These are phyloP conservation scores for Callinectes sapidus DNA, from an alignment of 2,888 invertebrate genomes.

Conservation along the genomic window DNA sequence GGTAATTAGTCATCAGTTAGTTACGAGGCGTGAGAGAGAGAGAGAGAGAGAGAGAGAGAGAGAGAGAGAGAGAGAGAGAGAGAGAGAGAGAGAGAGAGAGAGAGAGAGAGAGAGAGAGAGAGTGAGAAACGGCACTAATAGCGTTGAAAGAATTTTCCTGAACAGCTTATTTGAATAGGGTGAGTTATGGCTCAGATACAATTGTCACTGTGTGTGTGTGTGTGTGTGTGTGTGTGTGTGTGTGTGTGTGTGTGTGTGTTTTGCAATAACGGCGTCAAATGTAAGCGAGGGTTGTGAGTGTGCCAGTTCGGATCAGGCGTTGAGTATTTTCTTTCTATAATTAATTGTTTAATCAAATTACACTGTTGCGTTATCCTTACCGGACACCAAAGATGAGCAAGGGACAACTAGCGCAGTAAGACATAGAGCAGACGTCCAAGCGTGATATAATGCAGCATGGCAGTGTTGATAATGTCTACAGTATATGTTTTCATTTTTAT, in stretches of 20 bases:
- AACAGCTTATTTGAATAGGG: neutral
- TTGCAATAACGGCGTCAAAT: too few relatives aligned
- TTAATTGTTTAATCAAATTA: neutral
- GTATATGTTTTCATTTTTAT: too few relatives aligned
- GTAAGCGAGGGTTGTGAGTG: neutral
- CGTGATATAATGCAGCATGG: neutral
- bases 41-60: too few relatives aligned
- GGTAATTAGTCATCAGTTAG: neutral
- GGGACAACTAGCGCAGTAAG: neutral
- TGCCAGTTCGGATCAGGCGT: neutral
- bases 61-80: too few relatives aligned
- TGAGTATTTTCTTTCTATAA: neutral
- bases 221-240: constrained; percentile 25
- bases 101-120: neutral
- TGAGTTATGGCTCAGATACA: neutral
- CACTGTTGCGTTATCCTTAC: neutral
- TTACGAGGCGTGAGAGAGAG: neutral
- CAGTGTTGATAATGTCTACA: neutral
- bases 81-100: too few relatives aligned
- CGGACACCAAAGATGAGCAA: neutral
- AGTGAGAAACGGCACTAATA: neutral
- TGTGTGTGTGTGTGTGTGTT: constrained; percentile 23
- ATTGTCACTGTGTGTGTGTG: neutral
- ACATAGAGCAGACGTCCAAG: neutral
- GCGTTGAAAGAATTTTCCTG: neutral